Percentiles rank a stretch among this genome's conserved stretches.
Conservation (phyloP, 1,140 invertebrate species). For the Plutomurus gul region DNA sequence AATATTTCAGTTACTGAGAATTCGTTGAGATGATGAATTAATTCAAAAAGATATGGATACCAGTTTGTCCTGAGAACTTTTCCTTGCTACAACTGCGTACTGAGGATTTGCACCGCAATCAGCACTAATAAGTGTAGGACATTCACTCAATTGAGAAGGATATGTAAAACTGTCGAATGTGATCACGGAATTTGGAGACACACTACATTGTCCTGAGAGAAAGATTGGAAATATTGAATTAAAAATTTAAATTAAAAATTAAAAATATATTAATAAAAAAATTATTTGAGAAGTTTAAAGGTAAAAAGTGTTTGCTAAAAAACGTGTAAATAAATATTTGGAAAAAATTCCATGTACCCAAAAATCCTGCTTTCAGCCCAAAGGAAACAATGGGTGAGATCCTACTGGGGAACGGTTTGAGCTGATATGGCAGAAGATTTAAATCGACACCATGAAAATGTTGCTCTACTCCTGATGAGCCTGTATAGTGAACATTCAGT, state of each 20-base stretch:
- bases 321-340: not conserved
- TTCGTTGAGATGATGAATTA: not conserved
- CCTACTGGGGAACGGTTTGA: slow-evolving; percentile 31
- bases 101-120: slow-evolving; percentile 51
- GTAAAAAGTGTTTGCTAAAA: too few species aligned
- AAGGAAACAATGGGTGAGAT: slow-evolving; percentile 27
- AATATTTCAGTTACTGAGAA: not conserved
- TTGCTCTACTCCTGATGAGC: slow-evolving; percentile 2
- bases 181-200: slow-evolving; percentile 39
- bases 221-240: slow-evolving; percentile 28
- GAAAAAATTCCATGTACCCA: too few species aligned
- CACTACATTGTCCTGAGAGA: slow-evolving; percentile 44
- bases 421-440: slow-evolving; percentile 23
- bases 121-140: slow-evolving; percentile 50
- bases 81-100: slow-evolving; percentile 45
- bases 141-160: slow-evolving; percentile 43
- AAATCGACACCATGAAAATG: slow-evolving; percentile 50
- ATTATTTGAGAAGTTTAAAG: not conserved
- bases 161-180: slow-evolving; percentile 51
- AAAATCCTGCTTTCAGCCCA: slow-evolving; percentile 14
- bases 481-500: slow-evolving; percentile 39
- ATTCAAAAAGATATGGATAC: not conserved
- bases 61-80: slow-evolving; percentile 39
- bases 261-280: not conserved
- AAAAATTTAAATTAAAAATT: not conserved